phyloP scores from a whole-genome alignment of 2,797 vertebrate species.

The Oophaga sylvatica region DNA sequence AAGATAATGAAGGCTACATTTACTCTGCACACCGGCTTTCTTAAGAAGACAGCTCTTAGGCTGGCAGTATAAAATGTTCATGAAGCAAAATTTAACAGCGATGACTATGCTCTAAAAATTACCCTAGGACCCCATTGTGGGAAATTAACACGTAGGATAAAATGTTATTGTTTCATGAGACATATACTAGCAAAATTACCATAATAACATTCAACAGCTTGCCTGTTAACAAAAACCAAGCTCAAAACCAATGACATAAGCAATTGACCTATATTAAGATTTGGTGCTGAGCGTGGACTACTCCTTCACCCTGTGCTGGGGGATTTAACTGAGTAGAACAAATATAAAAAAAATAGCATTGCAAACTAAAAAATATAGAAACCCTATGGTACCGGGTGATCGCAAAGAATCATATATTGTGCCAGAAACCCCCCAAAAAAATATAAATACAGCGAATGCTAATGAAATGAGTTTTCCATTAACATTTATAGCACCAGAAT shows the following conservation, averaged over 20 bases:
- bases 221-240: not conserved
- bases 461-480: slow-evolving; percentile 58
- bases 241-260: slow-evolving; percentile 1
- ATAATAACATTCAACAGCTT: not conserved
- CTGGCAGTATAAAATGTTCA: not conserved
- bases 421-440: slow-evolving; percentile 50
- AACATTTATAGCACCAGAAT: slow-evolving; percentile 66
- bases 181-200: not conserved
- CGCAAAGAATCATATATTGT: slow-evolving; percentile 33
- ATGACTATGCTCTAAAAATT: slow-evolving; percentile 7
- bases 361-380: not conserved
- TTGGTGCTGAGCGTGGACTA: not conserved
- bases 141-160: not conserved
- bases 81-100: not conserved
- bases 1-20: slow-evolving; percentile 66
- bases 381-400: not conserved
- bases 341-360: not conserved
- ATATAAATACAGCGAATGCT: slow-evolving; percentile 70
- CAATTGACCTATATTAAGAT: slow-evolving; percentile 4
- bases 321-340: not conserved
- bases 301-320: not conserved
- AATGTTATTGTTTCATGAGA: slow-evolving; percentile 3
- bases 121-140: slow-evolving; percentile 8
- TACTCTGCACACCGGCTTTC: slow-evolving; percentile 63
- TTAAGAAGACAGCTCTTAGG: not conserved